A percentile compares a stretch with the other conserved stretches of the same genome.
Conservation (phyloP, 1,140 invertebrate genomes). For the Drosophila erecta region DNA sequence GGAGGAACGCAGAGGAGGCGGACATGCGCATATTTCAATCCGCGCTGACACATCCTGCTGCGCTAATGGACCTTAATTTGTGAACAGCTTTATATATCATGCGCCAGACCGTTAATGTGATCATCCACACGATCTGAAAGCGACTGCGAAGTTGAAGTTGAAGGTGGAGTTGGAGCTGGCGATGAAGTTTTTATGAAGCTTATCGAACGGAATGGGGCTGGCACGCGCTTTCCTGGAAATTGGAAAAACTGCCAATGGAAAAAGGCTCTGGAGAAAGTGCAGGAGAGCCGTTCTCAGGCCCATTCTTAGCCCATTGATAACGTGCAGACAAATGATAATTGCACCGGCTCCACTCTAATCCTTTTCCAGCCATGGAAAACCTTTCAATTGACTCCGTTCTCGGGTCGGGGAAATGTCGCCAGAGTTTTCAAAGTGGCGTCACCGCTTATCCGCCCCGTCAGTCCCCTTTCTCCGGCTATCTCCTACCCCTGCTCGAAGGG, state of each 20-base stretch:
- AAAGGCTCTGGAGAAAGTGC: not conserved
- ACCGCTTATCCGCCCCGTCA: slow-evolving; percentile 44
- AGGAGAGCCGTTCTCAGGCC: slow-evolving; percentile 8
- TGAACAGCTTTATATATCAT: slow-evolving; percentile 84
- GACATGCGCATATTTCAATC: slow-evolving; percentile 82
- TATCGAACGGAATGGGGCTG: slow-evolving; percentile 58
- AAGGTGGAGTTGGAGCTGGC: slow-evolving; percentile 23
- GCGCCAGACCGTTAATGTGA: slow-evolving; percentile 78
- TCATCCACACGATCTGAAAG: slow-evolving; percentile 76
- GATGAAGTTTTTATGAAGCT: slow-evolving; percentile 77
- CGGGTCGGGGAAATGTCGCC: slow-evolving; percentile 57
- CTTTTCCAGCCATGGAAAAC: slow-evolving; percentile 25
- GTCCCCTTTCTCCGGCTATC: slow-evolving; percentile 38
- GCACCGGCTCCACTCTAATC: slow-evolving; percentile 72
- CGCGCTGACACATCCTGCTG: slow-evolving; percentile 81
- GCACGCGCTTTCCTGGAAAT: slow-evolving; percentile 76
- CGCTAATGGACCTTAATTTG: slow-evolving; percentile 83
- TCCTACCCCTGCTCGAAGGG: slow-evolving; percentile 12
- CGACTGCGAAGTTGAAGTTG: slow-evolving; percentile 5
- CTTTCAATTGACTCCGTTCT: slow-evolving; percentile 10
- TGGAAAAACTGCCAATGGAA: slow-evolving; percentile 31
- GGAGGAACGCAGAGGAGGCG: slow-evolving; percentile 27
- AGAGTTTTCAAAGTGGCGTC: slow-evolving; percentile 75
- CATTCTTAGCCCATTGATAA: slow-evolving; percentile 53
- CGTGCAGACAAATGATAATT: slow-evolving; percentile 79